phyloP scores from a whole-genome alignment of 1,140 invertebrate genomes.

The Rhyzopertha dominica region DNA sequence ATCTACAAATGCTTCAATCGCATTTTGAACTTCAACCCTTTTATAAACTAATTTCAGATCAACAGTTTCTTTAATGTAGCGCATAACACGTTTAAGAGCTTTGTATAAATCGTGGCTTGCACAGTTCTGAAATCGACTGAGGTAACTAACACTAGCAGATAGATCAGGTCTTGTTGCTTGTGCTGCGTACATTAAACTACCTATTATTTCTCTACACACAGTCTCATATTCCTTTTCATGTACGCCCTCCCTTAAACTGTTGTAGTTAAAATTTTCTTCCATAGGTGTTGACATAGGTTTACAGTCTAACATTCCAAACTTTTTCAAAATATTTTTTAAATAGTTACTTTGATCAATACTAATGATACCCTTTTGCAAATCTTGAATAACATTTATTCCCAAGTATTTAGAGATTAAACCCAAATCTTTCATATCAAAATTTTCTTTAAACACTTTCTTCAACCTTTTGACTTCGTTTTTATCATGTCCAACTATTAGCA shows the following conservation, averaged over 20 bases:
- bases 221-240: too few species aligned
- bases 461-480: constrained; percentile 3
- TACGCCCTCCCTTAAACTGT: constrained; percentile 13
- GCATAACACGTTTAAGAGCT: constrained; percentile 29
- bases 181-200: constrained; percentile 33
- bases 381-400: constrained; percentile 15
- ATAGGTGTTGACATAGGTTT: constrained; percentile 14
- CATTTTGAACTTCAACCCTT: constrained; percentile 9
- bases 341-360: constrained; percentile 14
- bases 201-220: constrained; percentile 27
- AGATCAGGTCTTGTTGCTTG: constrained; percentile 33
- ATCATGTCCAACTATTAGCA: constrained; percentile 26
- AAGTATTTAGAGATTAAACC: too few species aligned
- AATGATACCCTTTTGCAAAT: constrained; percentile 7
- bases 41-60: constrained; percentile 19
- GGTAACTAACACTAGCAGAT: constrained; percentile 23
- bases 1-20: constrained; percentile 33
- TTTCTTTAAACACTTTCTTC: background rate
- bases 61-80: constrained; percentile 33
- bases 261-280: constrained; percentile 12
- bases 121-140: constrained; percentile 30
- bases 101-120: constrained; percentile 26
- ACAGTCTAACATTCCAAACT: constrained; percentile 13
- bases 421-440: constrained; percentile 10
- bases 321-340: constrained; percentile 10